These are phyloP conservation scores for Drosophila paramelanica DNA, from an alignment of 2,888 invertebrate genomes.

Conservation along the genomic window DNA sequence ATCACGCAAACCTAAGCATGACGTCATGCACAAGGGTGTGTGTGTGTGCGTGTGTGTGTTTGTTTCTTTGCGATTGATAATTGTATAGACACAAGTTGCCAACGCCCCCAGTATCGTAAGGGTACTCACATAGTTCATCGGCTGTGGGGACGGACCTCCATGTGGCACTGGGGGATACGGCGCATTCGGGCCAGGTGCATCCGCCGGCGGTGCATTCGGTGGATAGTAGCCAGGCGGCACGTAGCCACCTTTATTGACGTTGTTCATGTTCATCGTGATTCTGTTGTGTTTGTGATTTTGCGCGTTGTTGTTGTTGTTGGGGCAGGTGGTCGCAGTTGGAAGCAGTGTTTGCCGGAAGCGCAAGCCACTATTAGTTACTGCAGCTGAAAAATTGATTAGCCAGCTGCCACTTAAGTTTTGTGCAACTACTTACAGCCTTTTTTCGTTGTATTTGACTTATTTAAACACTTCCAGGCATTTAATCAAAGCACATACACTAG, in stretches of 20 bases:
- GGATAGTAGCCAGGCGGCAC: conserved; percentile 80
- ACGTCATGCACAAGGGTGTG: conserved; percentile 11
- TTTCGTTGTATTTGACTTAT: not conserved
- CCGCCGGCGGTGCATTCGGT: conserved; percentile 68
- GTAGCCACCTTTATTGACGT: conserved; percentile 82
- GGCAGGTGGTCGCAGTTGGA: conserved; percentile 17
- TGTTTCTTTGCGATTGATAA: not conserved
- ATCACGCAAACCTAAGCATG: conserved; percentile 1
- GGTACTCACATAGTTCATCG: conserved; percentile 75
- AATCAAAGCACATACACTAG: not conserved
- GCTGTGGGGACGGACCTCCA: conserved; percentile 42
- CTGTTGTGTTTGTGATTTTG: not conserved
- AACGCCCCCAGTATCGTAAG: conserved; percentile 24
- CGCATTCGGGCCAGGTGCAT: conserved; percentile 36
- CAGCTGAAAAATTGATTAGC: not conserved
- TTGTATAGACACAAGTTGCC: not conserved
- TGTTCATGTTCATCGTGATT: conserved; percentile 73
- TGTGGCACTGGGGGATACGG: conserved; percentile 23
- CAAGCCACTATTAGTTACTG: conserved; percentile 5
- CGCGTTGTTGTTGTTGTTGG: conserved; percentile 32
- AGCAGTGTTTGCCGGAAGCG: conserved; percentile 6
- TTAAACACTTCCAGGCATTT: not conserved
- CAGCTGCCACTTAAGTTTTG: not conserved
- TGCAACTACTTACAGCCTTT: not conserved
- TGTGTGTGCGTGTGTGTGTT: not conserved